Base-by-base conservation (phyloP, 2,797 vertebrate genomes). In the Peromyscus nudipes region DNA sequence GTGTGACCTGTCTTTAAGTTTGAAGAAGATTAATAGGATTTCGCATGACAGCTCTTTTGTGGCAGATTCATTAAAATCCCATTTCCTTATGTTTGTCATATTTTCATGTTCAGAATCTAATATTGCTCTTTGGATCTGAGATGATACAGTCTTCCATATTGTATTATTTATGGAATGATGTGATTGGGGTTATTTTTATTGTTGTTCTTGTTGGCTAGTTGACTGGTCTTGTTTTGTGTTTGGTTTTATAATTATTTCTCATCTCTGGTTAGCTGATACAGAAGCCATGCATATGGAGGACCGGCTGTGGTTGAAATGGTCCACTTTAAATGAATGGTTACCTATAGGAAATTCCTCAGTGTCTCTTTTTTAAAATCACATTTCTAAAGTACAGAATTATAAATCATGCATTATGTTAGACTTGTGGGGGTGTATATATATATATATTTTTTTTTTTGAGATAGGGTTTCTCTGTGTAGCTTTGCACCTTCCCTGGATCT, bases 1-100 rank as follows among this genome's bases (percentile, higher is more conserved):
- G 79, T 40, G n/a, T 71, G 49, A 91, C 80, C 91, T 8, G 8
- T 69, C 94, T 95, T 96, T 77, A 96, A 62, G 69, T 77, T 96
- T 93, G 27, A 12, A 29, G 62, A 17, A 77, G 76, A 75, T 2
- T 16, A 34, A 67, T 34, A 17, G 46, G 86, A 4, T 71, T n/a
- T 86, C 40, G 4, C 5, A 40, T 84, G 29, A 37, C 91, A n/a
- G 40, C 52, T 94, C 4, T 86, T 94, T 91, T 80, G 6, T 71
- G 62, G 34, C 69, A 43, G 0, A 67, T 17, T 86, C 55, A 3
- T 85, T 91, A 86, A 73, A 93, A 71, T 71, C 4, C 37, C 21
- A 17, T 19, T 27, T 87, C 57, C 64, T 64, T 79, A n/a, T 82
- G 82, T 87, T 87, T 65, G 75, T 62, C 16, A 1, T 92, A 77